Conservation (phyloP, 2,797 vertebrate genomes). For the Coregonus sp. region DNA sequence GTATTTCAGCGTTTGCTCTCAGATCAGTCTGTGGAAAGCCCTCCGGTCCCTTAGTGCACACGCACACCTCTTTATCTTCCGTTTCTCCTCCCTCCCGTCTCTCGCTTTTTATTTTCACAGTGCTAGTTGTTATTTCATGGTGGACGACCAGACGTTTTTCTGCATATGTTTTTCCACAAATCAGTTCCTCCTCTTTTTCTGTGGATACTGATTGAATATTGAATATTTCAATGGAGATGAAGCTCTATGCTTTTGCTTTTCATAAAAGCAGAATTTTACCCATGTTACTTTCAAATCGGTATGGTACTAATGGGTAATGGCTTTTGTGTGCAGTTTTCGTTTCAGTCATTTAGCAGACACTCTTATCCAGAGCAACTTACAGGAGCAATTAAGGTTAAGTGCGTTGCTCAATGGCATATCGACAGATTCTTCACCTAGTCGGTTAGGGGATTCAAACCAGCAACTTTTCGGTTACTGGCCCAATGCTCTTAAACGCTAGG, state of each 20-base stretch:
- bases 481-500: too few species aligned
- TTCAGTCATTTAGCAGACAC: too few species aligned
- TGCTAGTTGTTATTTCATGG: constrained; percentile 58
- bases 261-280: not conserved
- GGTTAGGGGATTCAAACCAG: too few species aligned
- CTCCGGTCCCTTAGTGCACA: constrained; percentile 61
- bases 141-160: constrained; percentile 43
- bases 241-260: constrained; percentile 45
- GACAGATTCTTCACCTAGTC: too few species aligned
- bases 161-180: constrained; percentile 54
- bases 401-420: too few species aligned
- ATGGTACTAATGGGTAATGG: constrained; percentile 24
- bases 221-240: constrained; percentile 49
- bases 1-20: constrained; percentile 70
- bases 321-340: constrained; percentile 29
- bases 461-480: too few species aligned
- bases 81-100: constrained; percentile 48
- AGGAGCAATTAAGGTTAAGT: too few species aligned
- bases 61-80: constrained; percentile 51
- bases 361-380: too few species aligned
- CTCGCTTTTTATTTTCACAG: constrained; percentile 30
- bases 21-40: constrained; percentile 69
- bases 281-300: not conserved
- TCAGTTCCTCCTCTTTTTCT: constrained; percentile 49
- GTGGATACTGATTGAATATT: constrained; percentile 38